Evolutionary conservation across 2,888 invertebrate genomes (phyloP), one percentile per base, ranked within the genome.

Genomic region (Poecilobothrus nobilitatus): DNA sequence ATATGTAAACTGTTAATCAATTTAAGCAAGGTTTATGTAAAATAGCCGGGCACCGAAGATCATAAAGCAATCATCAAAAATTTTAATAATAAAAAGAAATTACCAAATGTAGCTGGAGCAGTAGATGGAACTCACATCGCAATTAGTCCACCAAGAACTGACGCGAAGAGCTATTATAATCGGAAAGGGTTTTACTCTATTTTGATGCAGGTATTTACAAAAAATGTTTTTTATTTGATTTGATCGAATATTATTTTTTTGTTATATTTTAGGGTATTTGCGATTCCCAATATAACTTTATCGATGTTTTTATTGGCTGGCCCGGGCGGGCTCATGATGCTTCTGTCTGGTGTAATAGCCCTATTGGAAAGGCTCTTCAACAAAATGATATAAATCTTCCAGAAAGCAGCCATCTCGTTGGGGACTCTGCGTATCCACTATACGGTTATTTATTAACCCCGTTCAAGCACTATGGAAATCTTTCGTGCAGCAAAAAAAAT

Each of bases 271-370:
- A 66, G 62, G 65, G 53, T 61, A 61, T 65, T 33, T 68, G 65
- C 22, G 66, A 68, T 63, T 62, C 66, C 34, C 37, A 68, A 63
- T 64, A 15, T 18, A 21, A 33, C 62, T 67, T 63, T 33, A 67
- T 20, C 6, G 63, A 63, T 21, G 27, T 34, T 62, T 68, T 65
- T 20, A 34, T 68, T 68, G 68, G 65, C n/a, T 68, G 68, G 65
- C 68, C 68, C 33, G 68, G 68, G 18, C 65, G 61, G 27, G 65
- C 68, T 53, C 65, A 68, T 68, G 68, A 68, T 37, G 65, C 68
- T 21, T 22, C 22, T 33, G 68, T 68, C 33, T 65, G 68, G 68
- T 18, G 33, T 65, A 68, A 68, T 12, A 68, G 65, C n/a, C 53
- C 65, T 15, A 53, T 68, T 12, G 34, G 20, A n/a, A 33, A 63